Evolutionary conservation across 1,140 invertebrate species (phyloP), one percentile per base, ranked within the genome.

Genomic region (Pachyrhynchus sulphureomaculatus): DNA sequence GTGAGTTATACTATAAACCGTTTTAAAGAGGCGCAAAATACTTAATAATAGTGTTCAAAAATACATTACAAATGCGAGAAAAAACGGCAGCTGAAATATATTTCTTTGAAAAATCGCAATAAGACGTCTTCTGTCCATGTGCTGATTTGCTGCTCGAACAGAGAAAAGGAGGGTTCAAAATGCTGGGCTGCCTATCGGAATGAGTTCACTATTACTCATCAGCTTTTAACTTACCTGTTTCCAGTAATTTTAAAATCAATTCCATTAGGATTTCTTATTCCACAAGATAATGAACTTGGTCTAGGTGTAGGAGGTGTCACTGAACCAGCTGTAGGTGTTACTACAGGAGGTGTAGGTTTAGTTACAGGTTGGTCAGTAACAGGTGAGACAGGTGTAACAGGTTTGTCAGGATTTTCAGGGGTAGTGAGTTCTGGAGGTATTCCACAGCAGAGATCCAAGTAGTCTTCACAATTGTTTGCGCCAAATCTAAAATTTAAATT

Each of bases 231-330:
- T 62, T 48, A 62, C 59, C 57, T 72, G 10, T 74, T 74, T 1
- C 79, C 78, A 1, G 72, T 72, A 9, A 82, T 75, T 52, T 75
- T 73, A 54, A 83, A 82, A 48, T 81, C 81, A 32, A 82, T 58
- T 5, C 80, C 81, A 39, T 75, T 76, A n/a, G 69, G 64, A 67
- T 83, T 82, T 9, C 81, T 72, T 17, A 82, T 74, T 10, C 81
- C 81, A 60, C 81, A 83, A 10, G 73, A 74, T 13, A 60, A 64
- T 6, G 54, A 57, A 53, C 59, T 64, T 24, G 65, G 67, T 32
- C 56, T 62, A 2, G 62, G 62, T 17, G 58, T 42, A 20, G 66
- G 41, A 56, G 73, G 32, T 67, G 66, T 21, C 2, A 42, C 21
- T 37, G n/a, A 4, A 29, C 10, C 10, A 13, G 34, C 5, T n/a